These are phyloP conservation scores for Ranitomeya variabilis DNA, from an alignment of 2,113 vertebrate genomes.

Conservation along the genomic window DNA sequence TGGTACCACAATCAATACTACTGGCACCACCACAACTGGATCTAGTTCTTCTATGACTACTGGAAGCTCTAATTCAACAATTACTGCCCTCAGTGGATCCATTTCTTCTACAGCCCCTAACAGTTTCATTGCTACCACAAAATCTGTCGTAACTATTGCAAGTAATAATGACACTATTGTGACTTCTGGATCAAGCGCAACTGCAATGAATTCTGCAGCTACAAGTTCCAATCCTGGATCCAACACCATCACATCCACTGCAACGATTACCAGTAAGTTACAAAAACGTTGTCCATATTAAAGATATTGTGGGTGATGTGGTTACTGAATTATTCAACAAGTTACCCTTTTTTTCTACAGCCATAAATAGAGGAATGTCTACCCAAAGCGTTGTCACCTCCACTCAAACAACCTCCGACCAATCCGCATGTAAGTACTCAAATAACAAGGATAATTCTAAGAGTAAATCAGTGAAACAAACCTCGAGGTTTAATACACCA, in stretches of 20 bases:
- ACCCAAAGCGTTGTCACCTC: background rate
- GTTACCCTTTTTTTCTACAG: background rate
- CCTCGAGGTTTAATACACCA: no score
- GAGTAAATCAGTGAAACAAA: no score
- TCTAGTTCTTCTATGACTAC: background rate
- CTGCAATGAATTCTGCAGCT: background rate
- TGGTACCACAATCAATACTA: background rate
- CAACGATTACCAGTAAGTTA: background rate
- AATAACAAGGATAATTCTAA: background rate
- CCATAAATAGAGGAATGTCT: background rate
- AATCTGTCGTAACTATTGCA: background rate
- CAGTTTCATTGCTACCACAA: background rate
- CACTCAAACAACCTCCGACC: background rate
- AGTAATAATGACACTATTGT: background rate
- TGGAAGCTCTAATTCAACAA: background rate
- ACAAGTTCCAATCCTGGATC: background rate
- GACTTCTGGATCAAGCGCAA: background rate
- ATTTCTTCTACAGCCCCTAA: background rate
- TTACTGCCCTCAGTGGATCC: background rate
- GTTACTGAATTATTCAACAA: background rate
- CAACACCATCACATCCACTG: background rate
- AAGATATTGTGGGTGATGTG: no score
- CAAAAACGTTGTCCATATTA: background rate
- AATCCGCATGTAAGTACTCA: background rate
- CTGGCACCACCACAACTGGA: background rate